Conservation (phyloP, 1,140 invertebrate genomes). For the Aethina tumida region DNA sequence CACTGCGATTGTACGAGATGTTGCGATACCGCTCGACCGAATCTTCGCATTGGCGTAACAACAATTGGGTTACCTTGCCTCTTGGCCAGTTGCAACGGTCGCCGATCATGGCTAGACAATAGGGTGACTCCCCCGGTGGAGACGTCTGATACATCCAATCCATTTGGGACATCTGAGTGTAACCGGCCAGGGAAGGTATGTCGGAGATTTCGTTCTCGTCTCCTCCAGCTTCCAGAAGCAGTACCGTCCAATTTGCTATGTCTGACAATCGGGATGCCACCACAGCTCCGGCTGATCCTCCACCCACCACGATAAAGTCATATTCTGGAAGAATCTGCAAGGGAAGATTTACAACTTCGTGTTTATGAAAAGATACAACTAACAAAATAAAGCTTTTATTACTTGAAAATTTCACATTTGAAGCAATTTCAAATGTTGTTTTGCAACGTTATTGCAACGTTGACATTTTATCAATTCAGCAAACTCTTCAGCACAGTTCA, state of each 20-base stretch:
- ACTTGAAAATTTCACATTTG: too few species aligned
- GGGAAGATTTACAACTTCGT: constrained; percentile 39
- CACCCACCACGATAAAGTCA: constrained; percentile 82
- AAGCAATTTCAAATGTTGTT: too few species aligned
- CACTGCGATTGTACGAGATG: too few species aligned
- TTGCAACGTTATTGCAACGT: neutral
- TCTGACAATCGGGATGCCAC: constrained; percentile 81
- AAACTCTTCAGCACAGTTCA: too few species aligned
- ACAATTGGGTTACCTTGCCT: constrained; percentile 49
- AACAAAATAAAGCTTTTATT: too few species aligned
- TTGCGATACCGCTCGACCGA: too few species aligned
- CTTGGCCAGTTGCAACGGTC: constrained; percentile 81
- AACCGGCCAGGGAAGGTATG: constrained; percentile 64
- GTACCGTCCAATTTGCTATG: constrained; percentile 63
- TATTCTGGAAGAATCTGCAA: constrained; percentile 61
- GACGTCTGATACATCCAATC: constrained; percentile 92
- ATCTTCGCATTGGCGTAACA: too few species aligned
- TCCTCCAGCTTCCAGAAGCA: constrained; percentile 74
- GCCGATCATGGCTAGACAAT: constrained; percentile 73
- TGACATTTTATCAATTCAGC: constrained; percentile 4
- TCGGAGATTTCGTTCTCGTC: constrained; percentile 74
- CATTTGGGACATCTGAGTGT: constrained; percentile 65
- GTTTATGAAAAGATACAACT: too few species aligned
- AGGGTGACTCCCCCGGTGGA: constrained; percentile 61
- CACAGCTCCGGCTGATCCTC: constrained; percentile 85